Conservation (phyloP, 2,113 vertebrate species). For the Nematolebias whitei region DNA sequence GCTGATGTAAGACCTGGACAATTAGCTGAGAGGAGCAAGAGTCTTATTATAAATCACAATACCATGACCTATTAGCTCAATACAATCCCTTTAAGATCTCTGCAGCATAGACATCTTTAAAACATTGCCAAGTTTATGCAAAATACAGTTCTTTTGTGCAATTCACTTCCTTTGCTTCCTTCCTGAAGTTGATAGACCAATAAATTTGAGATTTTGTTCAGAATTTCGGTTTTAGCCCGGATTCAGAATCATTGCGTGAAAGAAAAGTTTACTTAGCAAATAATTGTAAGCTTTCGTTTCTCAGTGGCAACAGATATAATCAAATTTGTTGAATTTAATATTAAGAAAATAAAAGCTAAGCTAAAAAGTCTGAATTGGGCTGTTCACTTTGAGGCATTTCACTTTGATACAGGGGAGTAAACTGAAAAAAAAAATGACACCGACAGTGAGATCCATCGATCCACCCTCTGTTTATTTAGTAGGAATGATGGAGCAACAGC, state of each 20-base stretch:
- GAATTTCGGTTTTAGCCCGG: neutral
- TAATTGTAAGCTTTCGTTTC: neutral
- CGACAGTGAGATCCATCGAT: neutral
- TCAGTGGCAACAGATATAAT: neutral
- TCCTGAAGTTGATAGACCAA: neutral
- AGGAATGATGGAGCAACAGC: too few species aligned
- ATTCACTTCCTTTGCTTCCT: neutral
- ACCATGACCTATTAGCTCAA: conserved; percentile 56
- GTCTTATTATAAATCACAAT: conserved; percentile 52
- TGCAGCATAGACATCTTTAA: conserved; percentile 26
- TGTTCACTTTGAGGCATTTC: neutral
- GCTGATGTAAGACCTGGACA: conserved; percentile 50
- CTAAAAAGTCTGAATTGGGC: neutral
- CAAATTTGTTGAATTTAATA: too few species aligned
- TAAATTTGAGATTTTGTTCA: neutral
- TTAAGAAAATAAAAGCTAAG: neutral
- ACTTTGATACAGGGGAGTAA: neutral
- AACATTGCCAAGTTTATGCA: conserved; percentile 1
- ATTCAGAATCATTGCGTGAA: neutral
- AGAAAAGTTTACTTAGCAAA: too few species aligned
- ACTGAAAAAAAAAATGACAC: neutral
- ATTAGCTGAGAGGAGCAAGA: conserved; percentile 56
- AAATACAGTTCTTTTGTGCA: conserved; percentile 17
- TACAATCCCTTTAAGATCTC: conserved; percentile 35
- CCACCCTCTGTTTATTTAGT: too few species aligned